Conservation (phyloP, 1,140 invertebrate genomes). For the Megalonaias nervosa region DNA sequence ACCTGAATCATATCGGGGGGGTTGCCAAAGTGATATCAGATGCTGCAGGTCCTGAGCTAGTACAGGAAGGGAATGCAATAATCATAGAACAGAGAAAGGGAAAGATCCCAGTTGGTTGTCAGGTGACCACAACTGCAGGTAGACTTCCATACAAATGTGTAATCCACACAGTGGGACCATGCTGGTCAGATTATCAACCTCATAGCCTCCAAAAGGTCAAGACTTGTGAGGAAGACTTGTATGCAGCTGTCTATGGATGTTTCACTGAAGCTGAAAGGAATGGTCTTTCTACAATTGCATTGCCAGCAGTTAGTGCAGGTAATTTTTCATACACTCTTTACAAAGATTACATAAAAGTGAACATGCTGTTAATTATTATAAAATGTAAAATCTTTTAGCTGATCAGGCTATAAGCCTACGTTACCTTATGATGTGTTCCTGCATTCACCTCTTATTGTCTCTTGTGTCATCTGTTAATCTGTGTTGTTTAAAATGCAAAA, state of each 20-base stretch:
- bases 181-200: constrained; percentile 6
- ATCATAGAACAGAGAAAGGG: constrained; percentile 17
- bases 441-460: too few relatives aligned
- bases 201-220: neutral
- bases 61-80: constrained; percentile 32
- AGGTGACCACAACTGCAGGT: constrained; percentile 30
- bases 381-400: too few relatives aligned
- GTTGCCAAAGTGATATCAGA: constrained; percentile 84
- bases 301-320: constrained; percentile 19
- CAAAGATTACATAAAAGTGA: too few relatives aligned
- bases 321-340: neutral
- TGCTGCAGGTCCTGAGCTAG: constrained; percentile 33
- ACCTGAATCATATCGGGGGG: constrained; percentile 85
- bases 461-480: too few relatives aligned
- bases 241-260: constrained; percentile 1
- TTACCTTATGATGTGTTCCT: too few relatives aligned
- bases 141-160: neutral
- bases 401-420: too few relatives aligned
- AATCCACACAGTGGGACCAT: constrained; percentile 10
- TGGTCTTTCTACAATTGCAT: neutral
- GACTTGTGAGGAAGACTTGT: neutral
- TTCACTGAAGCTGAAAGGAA: neutral
- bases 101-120: constrained; percentile 29
- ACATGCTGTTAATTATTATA: too few relatives aligned
- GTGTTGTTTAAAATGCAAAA: too few relatives aligned